Base-by-base conservation (phyloP, 2,888 invertebrate species). In the Acrocyrtus sp. region DNA sequence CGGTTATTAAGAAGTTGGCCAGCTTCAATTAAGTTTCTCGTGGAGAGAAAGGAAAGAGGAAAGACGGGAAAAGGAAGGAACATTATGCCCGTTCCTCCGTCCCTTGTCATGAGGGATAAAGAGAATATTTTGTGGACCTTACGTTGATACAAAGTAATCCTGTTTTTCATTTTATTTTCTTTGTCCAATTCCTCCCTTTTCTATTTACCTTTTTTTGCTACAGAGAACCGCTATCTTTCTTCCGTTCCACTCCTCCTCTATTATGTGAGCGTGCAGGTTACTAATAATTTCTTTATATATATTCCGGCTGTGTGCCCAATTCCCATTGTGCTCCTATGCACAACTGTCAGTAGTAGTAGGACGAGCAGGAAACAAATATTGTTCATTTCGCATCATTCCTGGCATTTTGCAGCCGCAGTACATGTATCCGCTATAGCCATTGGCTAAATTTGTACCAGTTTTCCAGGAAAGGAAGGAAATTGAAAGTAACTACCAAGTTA, bases 101-200 rank as follows among this genome's bases (percentile, higher is more conserved):
- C n/a, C n/a, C 12, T 8, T 48, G 4, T 21, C 22, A 3, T 29
- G 26, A 47, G 29, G 21, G 29, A 47, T 60, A 24, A 19, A 47
- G 24, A 27, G 47, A 29, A 47, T 60, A 48, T 45, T 50, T 47
- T n/a, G 17, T 26, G 10, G 22, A 27, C 19, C 10, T 48, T 21
- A 41, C 19, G 41, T 45, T 48, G 57, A 50, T 34, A 57, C 39
- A 29, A 21, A 21, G 51, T 58, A 67, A 67, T 67, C 58, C 51
- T 43, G 58, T 58, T 67, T 67, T 67, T 67, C 67, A 66, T 67
- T 57, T 41, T 54, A 47, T 57, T 50, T 21, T 56, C 63, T 65
- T 66, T 66, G 66, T 66, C 57, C 67, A 67, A 51, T 51, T 58
- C 57, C 29, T 58, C 48, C 17, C 24, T 34, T 67, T 58, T 48